Conservation (phyloP, 2,797 vertebrate species). For the Esox masquinongy region DNA sequence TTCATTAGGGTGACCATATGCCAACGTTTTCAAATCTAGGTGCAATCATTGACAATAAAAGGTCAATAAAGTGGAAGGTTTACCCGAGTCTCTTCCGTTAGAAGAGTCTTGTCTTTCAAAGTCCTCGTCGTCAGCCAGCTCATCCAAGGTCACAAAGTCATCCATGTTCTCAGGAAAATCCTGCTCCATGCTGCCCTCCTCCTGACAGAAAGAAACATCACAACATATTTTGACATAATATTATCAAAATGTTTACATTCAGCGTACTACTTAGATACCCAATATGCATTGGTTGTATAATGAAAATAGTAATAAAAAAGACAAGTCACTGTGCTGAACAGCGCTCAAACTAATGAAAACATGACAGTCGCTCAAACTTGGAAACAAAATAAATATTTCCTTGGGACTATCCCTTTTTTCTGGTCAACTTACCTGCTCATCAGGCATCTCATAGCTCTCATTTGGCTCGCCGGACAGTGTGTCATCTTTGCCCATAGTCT, state of each 20-base stretch:
- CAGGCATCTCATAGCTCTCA: conserved; percentile 28
- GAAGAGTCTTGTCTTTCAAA: conserved; percentile 56
- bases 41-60: background rate
- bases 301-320: background rate
- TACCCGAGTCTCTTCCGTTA: conserved; percentile 23
- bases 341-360: background rate
- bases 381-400: background rate
- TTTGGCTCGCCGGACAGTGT: conserved; percentile 22
- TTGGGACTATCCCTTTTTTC: background rate
- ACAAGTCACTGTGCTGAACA: too few species aligned
- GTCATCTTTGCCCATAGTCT: conserved; percentile 38
- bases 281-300: background rate
- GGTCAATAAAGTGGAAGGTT: background rate
- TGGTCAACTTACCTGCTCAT: conserved; percentile 47
- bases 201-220: conserved; percentile 35
- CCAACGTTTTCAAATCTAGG: background rate
- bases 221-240: background rate
- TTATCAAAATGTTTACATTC: background rate
- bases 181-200: conserved; percentile 59
- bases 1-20: background rate
- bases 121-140: conserved; percentile 88
- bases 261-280: background rate
- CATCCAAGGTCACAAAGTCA: conserved; percentile 93
- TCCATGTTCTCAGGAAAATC: conserved; percentile 89
- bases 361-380: too few species aligned